A percentile compares a stretch with the other conserved stretches of the same genome.
phyloP scores from a whole-genome alignment of 2,888 invertebrate genomes.

The Phortica okadai region DNA sequence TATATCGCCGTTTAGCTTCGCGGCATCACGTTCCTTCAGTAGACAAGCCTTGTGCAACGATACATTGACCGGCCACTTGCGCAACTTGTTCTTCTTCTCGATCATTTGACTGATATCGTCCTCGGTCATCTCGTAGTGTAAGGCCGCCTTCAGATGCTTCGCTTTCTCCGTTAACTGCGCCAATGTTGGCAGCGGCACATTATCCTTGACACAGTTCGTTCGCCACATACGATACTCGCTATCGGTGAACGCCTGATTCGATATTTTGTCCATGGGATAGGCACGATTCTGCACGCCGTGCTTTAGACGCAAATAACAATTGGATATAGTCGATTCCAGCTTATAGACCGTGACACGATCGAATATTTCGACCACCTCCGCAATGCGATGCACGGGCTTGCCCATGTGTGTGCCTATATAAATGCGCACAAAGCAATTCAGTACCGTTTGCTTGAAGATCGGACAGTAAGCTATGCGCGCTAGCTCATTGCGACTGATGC shows the following conservation, averaged over 20 bases:
- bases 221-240: neutral
- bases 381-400: neutral
- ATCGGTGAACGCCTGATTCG: neutral
- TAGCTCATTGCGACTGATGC: neutral
- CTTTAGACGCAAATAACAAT: neutral
- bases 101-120: neutral
- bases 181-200: neutral
- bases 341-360: neutral
- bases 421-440: neutral
- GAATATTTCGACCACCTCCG: neutral
- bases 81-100: neutral
- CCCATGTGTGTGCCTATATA: neutral
- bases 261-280: neutral
- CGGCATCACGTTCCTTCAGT: conserved; percentile 12
- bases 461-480: neutral
- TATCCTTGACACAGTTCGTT: neutral
- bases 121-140: neutral
- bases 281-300: neutral
- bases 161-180: neutral
- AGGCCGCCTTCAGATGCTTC: neutral
- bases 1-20: neutral
- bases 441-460: neutral
- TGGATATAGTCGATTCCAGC: neutral
- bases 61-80: neutral
- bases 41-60: neutral